Percentiles rank a stretch among this genome's conserved stretches.
Evolutionary conservation across 2,888 invertebrate genomes (phyloP).

Genomic region (Lymantria dispar): DNA sequence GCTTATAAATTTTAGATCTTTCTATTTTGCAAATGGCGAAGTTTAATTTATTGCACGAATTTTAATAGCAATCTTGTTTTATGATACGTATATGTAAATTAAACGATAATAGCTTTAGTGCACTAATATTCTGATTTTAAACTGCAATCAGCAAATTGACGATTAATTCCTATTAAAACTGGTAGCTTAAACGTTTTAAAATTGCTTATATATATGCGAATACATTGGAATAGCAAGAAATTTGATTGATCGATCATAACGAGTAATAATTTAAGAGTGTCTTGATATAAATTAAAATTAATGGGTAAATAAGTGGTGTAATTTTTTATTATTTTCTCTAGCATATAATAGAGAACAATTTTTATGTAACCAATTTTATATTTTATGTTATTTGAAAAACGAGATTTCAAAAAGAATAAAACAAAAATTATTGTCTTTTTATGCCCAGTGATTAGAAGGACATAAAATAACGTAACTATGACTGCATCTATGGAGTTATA

Average conservation of each 20-base stretch:
- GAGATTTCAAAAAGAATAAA: too few species aligned
- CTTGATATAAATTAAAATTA: neutral
- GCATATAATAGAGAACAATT: too few species aligned
- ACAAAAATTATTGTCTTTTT: too few species aligned
- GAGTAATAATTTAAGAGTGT: neutral
- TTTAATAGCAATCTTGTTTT: conserved; percentile 6
- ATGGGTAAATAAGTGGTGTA: neutral
- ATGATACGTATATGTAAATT: neutral
- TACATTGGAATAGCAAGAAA: neutral
- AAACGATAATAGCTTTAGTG: neutral
- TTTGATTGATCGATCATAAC: conserved; percentile 4
- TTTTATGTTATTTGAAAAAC: too few species aligned
- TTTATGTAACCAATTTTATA: too few species aligned
- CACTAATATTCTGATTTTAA: conserved; percentile 2
- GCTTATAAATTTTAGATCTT: conserved; percentile 16
- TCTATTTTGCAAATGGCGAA: conserved; percentile 9
- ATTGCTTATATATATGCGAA: neutral
- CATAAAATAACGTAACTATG: too few species aligned
- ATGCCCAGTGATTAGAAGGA: too few species aligned
- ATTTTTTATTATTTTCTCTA: too few species aligned
- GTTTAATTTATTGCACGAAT: conserved; percentile 12
- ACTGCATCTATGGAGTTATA: too few species aligned
- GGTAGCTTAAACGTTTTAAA: conserved; percentile 3
- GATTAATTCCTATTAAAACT: conserved; percentile 3
- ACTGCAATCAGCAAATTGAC: conserved; percentile 4